A percentile compares a stretch with the other conserved stretches of the same genome.
Conservation (phyloP, 2,113 vertebrate genomes). For the Promerops cafer region DNA sequence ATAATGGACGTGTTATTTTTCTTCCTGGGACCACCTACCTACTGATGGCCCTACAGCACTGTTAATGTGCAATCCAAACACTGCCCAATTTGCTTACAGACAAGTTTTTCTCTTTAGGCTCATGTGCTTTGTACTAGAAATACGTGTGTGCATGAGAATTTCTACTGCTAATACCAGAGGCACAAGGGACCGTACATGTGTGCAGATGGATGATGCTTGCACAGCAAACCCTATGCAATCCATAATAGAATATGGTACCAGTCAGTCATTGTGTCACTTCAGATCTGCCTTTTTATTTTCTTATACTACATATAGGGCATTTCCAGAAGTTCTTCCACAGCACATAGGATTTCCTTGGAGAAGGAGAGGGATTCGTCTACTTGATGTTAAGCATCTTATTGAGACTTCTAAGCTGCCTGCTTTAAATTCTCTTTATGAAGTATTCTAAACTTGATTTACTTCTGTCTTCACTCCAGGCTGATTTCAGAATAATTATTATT, state of each 20-base stretch:
- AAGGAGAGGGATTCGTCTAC: not conserved
- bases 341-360: not conserved
- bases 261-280: not conserved
- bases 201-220: not conserved
- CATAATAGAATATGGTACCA: not conserved
- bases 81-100: not conserved
- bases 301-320: not conserved
- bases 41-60: not conserved
- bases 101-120: not conserved
- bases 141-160: not conserved
- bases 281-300: not conserved
- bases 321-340: not conserved
- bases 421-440: not conserved
- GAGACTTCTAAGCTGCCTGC: not conserved
- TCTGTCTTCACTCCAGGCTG: not conserved
- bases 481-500: not conserved
- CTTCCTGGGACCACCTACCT: not conserved
- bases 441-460: not conserved
- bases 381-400: not conserved
- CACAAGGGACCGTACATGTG: not conserved
- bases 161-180: not conserved
- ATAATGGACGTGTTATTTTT: not conserved
- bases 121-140: not conserved
- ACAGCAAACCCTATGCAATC: not conserved
- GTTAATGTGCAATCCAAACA: not conserved